Conservation (phyloP, 2,888 invertebrate genomes). For the Blera fallax region DNA sequence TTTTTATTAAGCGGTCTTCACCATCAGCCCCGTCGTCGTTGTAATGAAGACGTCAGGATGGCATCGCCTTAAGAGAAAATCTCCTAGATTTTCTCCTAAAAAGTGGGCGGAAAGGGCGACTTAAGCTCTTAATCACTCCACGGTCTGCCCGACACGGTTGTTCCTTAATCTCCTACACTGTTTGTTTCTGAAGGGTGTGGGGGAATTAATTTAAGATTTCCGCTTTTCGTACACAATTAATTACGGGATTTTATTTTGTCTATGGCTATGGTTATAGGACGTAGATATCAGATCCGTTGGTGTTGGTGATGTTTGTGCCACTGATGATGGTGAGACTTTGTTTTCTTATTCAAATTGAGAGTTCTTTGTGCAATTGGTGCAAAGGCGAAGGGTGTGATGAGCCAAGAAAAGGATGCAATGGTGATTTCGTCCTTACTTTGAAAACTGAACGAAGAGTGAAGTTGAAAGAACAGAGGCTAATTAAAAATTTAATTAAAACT, state of each 20-base stretch:
- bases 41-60: conserved; percentile 8
- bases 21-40: neutral
- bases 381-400: neutral
- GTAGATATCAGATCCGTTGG: neutral
- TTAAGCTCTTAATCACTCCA: conserved; percentile 58
- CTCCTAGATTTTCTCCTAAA: too few relatives aligned
- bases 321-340: conserved; percentile 18
- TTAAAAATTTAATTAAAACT: conserved; percentile 61
- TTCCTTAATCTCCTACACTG: conserved; percentile 39
- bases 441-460: neutral
- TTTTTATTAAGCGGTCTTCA: conserved; percentile 36
- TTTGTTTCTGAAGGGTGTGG: conserved; percentile 1
- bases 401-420: conserved; percentile 16
- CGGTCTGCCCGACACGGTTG: conserved; percentile 49
- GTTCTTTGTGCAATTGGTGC: conserved; percentile 38
- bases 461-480: conserved; percentile 31
- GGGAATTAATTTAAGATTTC: conserved; percentile 69
- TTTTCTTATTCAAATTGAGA: conserved; percentile 61
- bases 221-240: conserved; percentile 66
- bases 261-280: conserved; percentile 14
- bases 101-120: neutral
- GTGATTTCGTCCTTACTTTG: neutral
- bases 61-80: neutral
- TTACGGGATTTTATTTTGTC: conserved; percentile 64
- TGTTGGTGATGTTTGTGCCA: neutral